Evolutionary conservation across 2,797 vertebrate genomes (phyloP).

Genomic region (Lateolabrax maculatus): DNA sequence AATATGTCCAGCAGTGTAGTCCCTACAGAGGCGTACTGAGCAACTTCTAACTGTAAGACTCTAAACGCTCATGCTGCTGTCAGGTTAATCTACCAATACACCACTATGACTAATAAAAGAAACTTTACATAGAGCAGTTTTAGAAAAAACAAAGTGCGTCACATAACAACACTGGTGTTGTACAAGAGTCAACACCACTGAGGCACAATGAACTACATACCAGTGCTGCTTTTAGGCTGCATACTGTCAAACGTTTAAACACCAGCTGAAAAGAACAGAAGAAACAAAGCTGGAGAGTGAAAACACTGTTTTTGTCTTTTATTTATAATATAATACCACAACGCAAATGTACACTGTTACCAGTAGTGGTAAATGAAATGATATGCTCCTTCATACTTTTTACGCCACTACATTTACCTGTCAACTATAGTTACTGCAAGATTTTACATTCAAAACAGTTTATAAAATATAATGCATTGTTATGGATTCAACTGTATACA

Average conservation of each 20-base stretch:
- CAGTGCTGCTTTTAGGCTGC: neutral
- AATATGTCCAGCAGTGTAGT: neutral
- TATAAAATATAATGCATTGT: neutral
- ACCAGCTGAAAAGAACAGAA: neutral
- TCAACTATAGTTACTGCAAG: neutral
- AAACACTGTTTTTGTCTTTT: neutral
- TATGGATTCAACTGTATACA: neutral
- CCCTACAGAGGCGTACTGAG: neutral
- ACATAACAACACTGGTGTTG: neutral
- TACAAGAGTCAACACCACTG: neutral
- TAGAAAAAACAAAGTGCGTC: neutral
- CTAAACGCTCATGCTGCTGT: neutral
- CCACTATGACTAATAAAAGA: too few relatives aligned
- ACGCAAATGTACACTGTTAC: neutral
- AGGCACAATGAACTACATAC: neutral
- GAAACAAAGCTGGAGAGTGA: constrained; percentile 2
- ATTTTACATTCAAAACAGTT: neutral
- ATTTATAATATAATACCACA: too few relatives aligned
- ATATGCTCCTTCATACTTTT: neutral
- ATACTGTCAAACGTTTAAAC: neutral
- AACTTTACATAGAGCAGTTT: neutral
- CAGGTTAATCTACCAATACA: neutral
- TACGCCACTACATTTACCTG: neutral
- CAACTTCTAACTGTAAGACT: constrained; percentile 4
- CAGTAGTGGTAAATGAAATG: too few relatives aligned